phyloP scores from a whole-genome alignment of 2,113 vertebrate genomes.

The Crocuta crocuta region DNA sequence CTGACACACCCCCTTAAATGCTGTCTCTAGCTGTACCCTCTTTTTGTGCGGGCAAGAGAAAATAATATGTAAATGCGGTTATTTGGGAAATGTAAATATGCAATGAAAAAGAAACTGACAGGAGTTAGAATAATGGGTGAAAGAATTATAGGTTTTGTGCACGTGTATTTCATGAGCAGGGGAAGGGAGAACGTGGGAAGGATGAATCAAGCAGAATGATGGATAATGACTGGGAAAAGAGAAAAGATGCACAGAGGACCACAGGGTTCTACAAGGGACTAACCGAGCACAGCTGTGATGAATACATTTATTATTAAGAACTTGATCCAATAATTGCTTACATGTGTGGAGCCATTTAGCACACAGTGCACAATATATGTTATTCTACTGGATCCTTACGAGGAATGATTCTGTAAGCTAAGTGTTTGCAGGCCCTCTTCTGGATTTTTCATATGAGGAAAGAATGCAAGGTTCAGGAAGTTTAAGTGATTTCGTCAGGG shows the following conservation, averaged over 20 bases:
- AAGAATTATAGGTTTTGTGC: slow-evolving; percentile 7
- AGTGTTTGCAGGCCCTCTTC: background rate
- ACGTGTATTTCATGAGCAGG: background rate
- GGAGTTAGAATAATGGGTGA: slow-evolving; percentile 32
- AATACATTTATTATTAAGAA: background rate
- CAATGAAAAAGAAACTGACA: slow-evolving; percentile 40
- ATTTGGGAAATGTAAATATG: slow-evolving; percentile 62
- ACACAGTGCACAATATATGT: background rate
- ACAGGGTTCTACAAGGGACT: background rate
- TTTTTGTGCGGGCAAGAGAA: slow-evolving; percentile 27
- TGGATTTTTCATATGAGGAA: background rate
- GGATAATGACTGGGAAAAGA: background rate
- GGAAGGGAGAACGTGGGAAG: background rate
- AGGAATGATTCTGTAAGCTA: background rate
- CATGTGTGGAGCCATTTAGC: background rate
- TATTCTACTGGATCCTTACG: background rate
- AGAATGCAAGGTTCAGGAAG: background rate
- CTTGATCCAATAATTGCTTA: background rate
- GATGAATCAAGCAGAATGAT: background rate
- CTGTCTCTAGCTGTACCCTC: background rate
- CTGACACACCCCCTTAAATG: background rate
- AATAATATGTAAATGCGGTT: slow-evolving; percentile 52
- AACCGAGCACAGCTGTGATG: background rate
- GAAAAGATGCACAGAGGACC: background rate
- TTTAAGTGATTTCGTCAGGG: background rate